Evolutionary conservation across 2,888 invertebrate genomes (phyloP).

Genomic region (Neocrepidodera transversa): DNA sequence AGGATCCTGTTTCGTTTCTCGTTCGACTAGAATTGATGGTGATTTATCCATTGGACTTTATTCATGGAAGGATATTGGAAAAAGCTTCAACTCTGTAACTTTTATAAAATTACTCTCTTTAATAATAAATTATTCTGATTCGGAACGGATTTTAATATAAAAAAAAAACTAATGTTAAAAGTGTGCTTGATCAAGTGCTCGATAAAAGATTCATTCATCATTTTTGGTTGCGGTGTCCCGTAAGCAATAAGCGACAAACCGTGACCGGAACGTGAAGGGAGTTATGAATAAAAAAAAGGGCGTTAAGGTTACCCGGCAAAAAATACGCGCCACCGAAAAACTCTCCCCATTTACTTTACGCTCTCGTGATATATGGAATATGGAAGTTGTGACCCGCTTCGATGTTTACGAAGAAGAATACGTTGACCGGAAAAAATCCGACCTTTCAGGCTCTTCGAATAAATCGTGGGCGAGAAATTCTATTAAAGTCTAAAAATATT

Average conservation of each 20-base stretch:
- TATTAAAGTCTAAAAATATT: too few species aligned
- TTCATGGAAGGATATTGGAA: conserved; percentile 24
- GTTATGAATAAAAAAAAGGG: conserved; percentile 12
- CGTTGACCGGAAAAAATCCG: conserved; percentile 9
- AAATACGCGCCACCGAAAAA: background rate
- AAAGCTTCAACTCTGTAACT: too few species aligned
- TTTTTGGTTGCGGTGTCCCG: conserved; percentile 4
- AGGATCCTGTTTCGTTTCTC: conserved; percentile 17
- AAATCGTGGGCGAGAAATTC: too few species aligned
- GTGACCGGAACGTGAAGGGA: conserved; percentile 12
- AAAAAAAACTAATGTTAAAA: too few species aligned
- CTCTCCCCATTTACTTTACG: background rate
- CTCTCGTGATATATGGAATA: conserved; percentile 3
- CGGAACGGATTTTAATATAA: too few species aligned
- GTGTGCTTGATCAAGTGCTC: too few species aligned
- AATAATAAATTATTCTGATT: too few species aligned
- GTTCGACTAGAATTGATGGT: conserved; percentile 27
- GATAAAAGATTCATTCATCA: conserved; percentile 18
- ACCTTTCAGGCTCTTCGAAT: background rate
- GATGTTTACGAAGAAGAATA: conserved; percentile 14
- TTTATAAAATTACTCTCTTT: too few species aligned
- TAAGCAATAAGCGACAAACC: conserved; percentile 15
- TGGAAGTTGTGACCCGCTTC: background rate
- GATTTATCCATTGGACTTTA: conserved; percentile 24
- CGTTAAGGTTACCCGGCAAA: background rate